phyloP scores from a whole-genome alignment of 2,113 vertebrate species.

The Silurus asotus region DNA sequence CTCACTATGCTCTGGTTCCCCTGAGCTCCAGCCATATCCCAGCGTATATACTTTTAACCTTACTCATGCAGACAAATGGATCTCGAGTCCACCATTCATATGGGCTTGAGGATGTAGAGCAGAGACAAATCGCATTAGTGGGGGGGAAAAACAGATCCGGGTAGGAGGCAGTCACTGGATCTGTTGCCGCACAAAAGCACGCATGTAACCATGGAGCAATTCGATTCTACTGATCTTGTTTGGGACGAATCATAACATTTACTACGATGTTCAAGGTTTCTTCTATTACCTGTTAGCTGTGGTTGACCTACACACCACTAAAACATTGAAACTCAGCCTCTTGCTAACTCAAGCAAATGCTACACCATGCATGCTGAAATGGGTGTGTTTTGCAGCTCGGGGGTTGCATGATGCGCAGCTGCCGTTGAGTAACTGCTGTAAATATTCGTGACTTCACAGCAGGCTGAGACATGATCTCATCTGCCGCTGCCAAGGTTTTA shows the following conservation, averaged over 20 bases:
- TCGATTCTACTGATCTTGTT: slow-evolving; percentile 24
- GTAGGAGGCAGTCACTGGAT: slow-evolving; percentile 21
- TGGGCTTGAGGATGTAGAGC: slow-evolving; percentile 43
- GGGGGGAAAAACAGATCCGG: slow-evolving; percentile 41
- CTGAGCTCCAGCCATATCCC: slow-evolving; percentile 9
- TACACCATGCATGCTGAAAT: background rate
- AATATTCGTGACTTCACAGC: slow-evolving; percentile 55
- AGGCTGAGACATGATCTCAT: slow-evolving; percentile 56
- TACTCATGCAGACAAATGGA: slow-evolving; percentile 42
- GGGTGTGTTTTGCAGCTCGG: background rate
- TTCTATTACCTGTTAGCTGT: background rate
- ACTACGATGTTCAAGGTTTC: background rate
- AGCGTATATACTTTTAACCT: slow-evolving; percentile 52
- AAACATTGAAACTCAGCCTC: background rate
- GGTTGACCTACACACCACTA: slow-evolving; percentile 14
- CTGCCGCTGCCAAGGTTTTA: slow-evolving; percentile 40
- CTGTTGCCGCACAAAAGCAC: slow-evolving; percentile 4
- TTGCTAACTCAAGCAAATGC: background rate
- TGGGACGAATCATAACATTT: slow-evolving; percentile 31
- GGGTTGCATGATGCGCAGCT: slow-evolving; percentile 33
- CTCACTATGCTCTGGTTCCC: background rate
- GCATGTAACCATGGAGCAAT: slow-evolving; percentile 29
- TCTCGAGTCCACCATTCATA: slow-evolving; percentile 37
- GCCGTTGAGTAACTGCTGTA: slow-evolving; percentile 39
- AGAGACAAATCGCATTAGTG: slow-evolving; percentile 50